These are phyloP conservation scores for Capromys pilorides DNA, from an alignment of 2,797 vertebrate genomes.

Conservation along the genomic window DNA sequence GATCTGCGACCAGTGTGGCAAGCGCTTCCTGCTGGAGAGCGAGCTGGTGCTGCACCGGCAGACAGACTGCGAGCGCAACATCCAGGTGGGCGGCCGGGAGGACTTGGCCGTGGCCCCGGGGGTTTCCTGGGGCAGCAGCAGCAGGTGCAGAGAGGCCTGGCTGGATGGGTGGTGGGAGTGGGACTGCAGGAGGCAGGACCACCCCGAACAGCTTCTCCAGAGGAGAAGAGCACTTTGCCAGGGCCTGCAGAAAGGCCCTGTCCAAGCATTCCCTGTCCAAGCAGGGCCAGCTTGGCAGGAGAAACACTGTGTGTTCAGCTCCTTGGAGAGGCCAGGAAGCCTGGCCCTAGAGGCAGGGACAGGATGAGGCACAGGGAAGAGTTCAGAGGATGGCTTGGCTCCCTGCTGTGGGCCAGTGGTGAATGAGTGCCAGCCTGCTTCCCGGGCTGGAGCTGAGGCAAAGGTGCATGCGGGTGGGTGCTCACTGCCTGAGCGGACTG, in stretches of 20 bases:
- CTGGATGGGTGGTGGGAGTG: neutral
- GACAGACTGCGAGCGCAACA: conserved; percentile 98
- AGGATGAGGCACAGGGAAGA: conserved; percentile 12
- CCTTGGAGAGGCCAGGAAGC: neutral
- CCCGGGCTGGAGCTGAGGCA: neutral
- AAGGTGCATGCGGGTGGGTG: conserved; percentile 57
- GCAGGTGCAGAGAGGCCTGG: neutral
- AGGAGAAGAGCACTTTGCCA: neutral
- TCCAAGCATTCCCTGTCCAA: neutral
- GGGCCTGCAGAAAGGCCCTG: neutral
- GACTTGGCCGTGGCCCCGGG: neutral
- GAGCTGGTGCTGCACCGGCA: conserved; percentile 97
- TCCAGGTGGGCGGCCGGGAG: conserved; percentile 91
- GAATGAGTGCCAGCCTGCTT: neutral
- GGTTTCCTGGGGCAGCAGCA: neutral
- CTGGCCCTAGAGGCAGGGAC: neutral
- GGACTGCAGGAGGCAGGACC: neutral
- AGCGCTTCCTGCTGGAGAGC: conserved; percentile 96
- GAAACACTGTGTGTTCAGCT: neutral
- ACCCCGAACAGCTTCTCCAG: accelerated
- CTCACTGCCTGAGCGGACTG: conserved; percentile 74
- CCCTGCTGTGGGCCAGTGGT: neutral
- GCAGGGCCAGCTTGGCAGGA: neutral
- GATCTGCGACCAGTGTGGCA: conserved; percentile 97
- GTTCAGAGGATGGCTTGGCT: neutral